Percentiles rank a stretch among this genome's conserved stretches.
These are phyloP conservation scores for Folsomia manolachei DNA, from an alignment of 2,888 invertebrate species.

Conservation along the genomic window DNA sequence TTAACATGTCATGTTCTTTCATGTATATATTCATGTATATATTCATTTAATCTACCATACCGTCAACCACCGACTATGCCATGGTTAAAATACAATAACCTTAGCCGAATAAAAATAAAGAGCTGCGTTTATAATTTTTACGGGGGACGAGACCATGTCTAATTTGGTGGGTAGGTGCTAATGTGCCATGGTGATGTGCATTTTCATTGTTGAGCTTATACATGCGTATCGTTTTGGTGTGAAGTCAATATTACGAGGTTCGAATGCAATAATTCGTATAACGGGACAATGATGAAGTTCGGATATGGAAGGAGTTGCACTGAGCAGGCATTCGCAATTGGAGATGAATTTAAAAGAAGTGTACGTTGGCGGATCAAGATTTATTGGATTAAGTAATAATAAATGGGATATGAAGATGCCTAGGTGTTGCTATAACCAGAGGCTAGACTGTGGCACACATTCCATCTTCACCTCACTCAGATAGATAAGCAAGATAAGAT, in stretches of 20 bases:
- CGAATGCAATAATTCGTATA: not conserved
- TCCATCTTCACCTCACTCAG: not conserved
- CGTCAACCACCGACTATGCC: not conserved
- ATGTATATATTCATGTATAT: not conserved
- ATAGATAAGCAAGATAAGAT: no score
- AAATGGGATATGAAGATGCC: not conserved
- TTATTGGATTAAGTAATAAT: not conserved
- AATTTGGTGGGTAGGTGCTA: constrained; percentile 7
- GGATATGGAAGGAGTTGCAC: no score
- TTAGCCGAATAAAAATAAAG: not conserved
- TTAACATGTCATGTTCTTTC: not conserved
- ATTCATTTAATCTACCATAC: no score
- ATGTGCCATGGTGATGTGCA: not conserved
- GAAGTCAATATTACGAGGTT: not conserved
- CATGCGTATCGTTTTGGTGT: no score
- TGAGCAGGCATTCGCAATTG: no score
- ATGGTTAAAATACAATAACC: not conserved
- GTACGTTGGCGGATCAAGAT: not conserved
- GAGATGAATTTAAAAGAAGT: no score
- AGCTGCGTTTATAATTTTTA: not conserved
- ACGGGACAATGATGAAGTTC: not conserved
- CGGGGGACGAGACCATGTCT: constrained; percentile 5
- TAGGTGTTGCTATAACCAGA: not conserved
- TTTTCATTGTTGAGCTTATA: not conserved
- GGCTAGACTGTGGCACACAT: not conserved